Conservation (phyloP, 2,113 vertebrate genomes). For the Phaethon lepturus region DNA sequence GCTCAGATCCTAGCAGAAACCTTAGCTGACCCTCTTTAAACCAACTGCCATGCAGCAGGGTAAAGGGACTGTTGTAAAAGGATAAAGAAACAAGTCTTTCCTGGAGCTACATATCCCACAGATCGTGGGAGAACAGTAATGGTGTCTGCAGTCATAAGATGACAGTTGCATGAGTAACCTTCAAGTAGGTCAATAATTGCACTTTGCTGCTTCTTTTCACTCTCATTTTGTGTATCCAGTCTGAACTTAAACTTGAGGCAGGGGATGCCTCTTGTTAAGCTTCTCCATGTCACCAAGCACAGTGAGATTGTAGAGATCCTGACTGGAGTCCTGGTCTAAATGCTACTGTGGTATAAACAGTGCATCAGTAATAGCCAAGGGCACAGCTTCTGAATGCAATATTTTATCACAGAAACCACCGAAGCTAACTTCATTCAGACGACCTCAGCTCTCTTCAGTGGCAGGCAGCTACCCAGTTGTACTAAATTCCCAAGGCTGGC, state of each 20-base stretch:
- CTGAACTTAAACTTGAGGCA: neutral
- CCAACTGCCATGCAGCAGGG: neutral
- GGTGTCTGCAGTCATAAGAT: neutral
- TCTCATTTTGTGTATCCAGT: neutral
- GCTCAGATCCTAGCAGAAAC: neutral
- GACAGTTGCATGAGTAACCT: neutral
- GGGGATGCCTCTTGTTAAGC: neutral
- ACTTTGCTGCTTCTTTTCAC: neutral
- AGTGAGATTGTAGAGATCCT: neutral
- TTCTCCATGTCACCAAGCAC: neutral
- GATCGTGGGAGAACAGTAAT: neutral
- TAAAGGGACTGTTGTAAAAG: neutral
- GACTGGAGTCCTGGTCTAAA: neutral
- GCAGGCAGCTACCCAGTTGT: neutral
- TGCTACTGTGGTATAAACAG: neutral
- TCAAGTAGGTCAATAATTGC: neutral
- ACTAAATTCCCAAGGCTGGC: neutral
- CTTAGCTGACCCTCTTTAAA: neutral
- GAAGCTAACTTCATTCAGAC: neutral
- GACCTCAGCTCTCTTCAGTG: neutral
- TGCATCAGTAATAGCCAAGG: neutral
- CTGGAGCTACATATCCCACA: neutral
- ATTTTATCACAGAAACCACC: neutral
- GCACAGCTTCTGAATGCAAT: neutral
- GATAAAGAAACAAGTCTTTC: neutral